Evolutionary conservation across 2,113 vertebrate genomes (phyloP).

Genomic region (Ancistrus triradiatus): DNA sequence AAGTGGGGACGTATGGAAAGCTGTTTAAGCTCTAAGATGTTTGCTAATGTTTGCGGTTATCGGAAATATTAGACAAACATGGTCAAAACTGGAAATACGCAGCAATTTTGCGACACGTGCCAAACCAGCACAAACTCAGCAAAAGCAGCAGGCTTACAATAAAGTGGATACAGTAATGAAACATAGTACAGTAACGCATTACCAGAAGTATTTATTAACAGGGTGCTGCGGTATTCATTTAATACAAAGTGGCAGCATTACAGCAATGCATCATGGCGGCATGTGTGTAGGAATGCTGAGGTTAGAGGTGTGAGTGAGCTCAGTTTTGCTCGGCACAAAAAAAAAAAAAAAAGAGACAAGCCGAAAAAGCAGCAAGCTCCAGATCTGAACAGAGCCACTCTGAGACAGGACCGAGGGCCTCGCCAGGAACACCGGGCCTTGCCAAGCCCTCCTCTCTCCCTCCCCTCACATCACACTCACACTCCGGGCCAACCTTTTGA

Average conservation of each 20-base stretch:
- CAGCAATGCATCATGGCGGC: conserved; percentile 1
- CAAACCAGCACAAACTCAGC: too few relatives aligned
- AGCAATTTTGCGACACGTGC: too few relatives aligned
- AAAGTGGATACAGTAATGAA: too few relatives aligned
- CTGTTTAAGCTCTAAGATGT: too few relatives aligned
- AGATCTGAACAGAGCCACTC: conserved; percentile 30
- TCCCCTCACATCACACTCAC: conserved; percentile 25
- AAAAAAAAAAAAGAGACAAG: not conserved
- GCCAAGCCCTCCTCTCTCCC: conserved; percentile 18
- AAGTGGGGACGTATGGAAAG: too few relatives aligned
- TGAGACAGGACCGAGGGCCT: conserved; percentile 27
- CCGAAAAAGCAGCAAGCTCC: conserved; percentile 20
- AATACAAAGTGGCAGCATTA: not conserved
- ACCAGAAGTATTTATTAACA: too few relatives aligned
- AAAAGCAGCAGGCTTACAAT: too few relatives aligned
- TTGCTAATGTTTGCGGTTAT: too few relatives aligned
- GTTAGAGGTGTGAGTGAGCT: conserved; percentile 19
- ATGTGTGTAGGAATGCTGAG: conserved; percentile 33
- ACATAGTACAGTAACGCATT: too few relatives aligned
- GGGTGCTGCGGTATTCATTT: too few relatives aligned
- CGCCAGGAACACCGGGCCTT: conserved; percentile 32
- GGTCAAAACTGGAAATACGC: too few relatives aligned
- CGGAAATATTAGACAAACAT: too few relatives aligned
- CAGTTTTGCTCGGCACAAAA: conserved; percentile 33
- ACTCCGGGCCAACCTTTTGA: conserved; percentile 41